Percentiles rank a stretch among this genome's conserved stretches.
These are phyloP conservation scores for Lycocorax pyrrhopterus DNA, from an alignment of 2,113 vertebrate species.

Conservation along the genomic window DNA sequence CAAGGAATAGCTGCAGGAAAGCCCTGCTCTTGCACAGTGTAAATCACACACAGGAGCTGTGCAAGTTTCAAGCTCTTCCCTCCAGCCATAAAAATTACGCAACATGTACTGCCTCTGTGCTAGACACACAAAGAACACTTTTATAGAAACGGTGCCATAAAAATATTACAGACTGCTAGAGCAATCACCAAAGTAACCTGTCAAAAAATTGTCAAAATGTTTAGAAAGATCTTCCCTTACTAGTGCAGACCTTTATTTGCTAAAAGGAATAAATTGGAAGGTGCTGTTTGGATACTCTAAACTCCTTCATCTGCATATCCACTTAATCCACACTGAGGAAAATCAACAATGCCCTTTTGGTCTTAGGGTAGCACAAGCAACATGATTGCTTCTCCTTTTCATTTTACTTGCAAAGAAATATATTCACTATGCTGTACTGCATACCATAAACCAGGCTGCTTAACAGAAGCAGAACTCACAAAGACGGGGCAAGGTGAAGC, in stretches of 20 bases:
- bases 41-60: not conserved
- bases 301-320: not conserved
- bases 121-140: constrained; percentile 10
- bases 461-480: not conserved
- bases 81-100: not conserved
- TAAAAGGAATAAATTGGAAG: not conserved
- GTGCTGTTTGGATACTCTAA: not conserved
- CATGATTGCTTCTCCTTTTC: not conserved
- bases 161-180: constrained; percentile 18
- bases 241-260: constrained; percentile 9
- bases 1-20: not conserved
- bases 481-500: not conserved
- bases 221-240: constrained; percentile 6
- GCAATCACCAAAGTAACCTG: constrained; percentile 22
- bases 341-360: not conserved
- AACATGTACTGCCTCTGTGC: not conserved
- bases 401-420: not conserved
- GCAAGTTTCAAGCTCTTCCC: not conserved
- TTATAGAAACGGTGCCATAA: not conserved
- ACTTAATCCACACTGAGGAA: not conserved
- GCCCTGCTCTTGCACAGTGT: not conserved
- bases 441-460: not conserved
- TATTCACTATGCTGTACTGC: not conserved
- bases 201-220: constrained; percentile 45
- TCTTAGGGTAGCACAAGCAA: not conserved